Evolutionary conservation across 2,113 vertebrate species (phyloP), one percentile per base, ranked within the genome.

Genomic region (Barnardius zonarius): DNA sequence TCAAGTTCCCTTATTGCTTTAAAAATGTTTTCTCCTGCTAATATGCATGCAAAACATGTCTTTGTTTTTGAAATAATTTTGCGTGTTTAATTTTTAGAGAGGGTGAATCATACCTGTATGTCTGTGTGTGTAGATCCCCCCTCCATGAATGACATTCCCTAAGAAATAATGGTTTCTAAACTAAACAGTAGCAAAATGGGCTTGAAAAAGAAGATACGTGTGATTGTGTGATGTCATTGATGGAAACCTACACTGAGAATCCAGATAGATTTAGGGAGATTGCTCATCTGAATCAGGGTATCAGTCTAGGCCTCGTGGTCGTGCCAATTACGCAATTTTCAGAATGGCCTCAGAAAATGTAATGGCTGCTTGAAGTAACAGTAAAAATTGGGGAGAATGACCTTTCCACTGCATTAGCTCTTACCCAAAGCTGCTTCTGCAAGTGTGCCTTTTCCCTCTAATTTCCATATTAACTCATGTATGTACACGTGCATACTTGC

Each of bases 291-390:
- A 86, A 73, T 91, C 46, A 35, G 75, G 83, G 33, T 90, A 37
- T 61, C 77, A 37, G 81, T 63, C 52, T 83, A 79, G 87, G 76
- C 49, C 55, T 82, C 8, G 3, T 30, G 73, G 74, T 64, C 0
- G 0, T 88, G 74, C 66, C 90, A 89, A n/a, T 76, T 82, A 61
- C 20, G 16, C 76, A 78, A 17, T 92, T 97, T 95, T 87, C 80
- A 90, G 28, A 79, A 41, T 86, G 86, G 87, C 94, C 69, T 80
- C 90, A 35, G 77, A 95, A 95, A 95, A 96, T 90, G 73, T 88
- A 90, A 81, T 31, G n/a, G 57, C 30, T 81, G 30, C 86, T 94
- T 95, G 83, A 70, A 94, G 92, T 51, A 95, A n/a, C 80, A 93
- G 83, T 74, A 83, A 90, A 64, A 88, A 83, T 23, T 70, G 78